Percentiles rank a stretch among this genome's conserved stretches.
Conservation (phyloP, 2,888 invertebrate genomes). For the Clanis bilineata region DNA sequence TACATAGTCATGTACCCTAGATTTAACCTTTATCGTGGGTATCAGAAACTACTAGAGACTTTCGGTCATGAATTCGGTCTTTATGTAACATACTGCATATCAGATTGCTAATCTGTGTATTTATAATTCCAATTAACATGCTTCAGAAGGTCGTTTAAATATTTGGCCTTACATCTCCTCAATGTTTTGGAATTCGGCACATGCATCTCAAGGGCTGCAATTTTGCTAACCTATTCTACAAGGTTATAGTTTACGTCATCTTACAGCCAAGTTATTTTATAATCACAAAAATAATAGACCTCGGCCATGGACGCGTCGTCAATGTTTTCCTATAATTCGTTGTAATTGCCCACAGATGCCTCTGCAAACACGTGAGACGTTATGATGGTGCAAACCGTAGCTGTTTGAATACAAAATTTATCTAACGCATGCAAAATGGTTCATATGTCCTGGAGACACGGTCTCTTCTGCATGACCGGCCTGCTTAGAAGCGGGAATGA, state of each 20-base stretch:
- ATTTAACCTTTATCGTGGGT: no score
- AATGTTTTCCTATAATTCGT: not conserved
- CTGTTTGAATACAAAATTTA: not conserved
- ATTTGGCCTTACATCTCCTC: not conserved
- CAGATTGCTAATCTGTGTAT: no score
- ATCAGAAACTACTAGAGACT: no score
- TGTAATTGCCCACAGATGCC: constrained; percentile 11
- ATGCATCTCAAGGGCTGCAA: not conserved
- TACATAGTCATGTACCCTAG: no score
- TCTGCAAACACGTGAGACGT: not conserved
- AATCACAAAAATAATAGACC: not conserved
- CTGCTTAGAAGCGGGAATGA: constrained; percentile 52
- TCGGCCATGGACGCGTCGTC: not conserved
- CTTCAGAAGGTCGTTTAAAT: not conserved
- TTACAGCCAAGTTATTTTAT: not conserved
- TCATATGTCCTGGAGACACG: constrained; percentile 49
- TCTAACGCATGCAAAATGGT: constrained; percentile 38
- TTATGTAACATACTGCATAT: not conserved
- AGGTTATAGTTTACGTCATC: not conserved
- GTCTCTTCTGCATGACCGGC: constrained; percentile 55
- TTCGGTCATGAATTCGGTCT: no score
- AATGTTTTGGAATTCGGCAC: not conserved
- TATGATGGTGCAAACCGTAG: not conserved
- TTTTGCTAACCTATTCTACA: not conserved
- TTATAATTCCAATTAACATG: no score